Base-by-base conservation (phyloP, 2,113 vertebrate genomes). In the Microtus montanus region DNA sequence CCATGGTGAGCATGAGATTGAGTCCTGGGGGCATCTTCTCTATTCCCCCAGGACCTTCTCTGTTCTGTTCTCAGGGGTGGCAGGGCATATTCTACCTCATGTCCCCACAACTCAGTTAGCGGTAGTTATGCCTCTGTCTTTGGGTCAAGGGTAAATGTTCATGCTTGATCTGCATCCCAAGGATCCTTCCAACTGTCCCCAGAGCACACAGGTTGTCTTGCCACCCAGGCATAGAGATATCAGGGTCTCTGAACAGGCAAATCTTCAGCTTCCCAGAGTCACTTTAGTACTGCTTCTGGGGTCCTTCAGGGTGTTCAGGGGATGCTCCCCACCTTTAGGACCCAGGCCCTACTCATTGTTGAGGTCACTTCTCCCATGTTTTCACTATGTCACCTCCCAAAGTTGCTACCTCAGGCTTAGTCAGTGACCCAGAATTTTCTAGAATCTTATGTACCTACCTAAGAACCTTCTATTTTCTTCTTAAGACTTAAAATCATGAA, bases 61-160 rank as follows among this genome's bases (percentile, higher is more conserved):
- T 5, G 13, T 28, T 44, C 0, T 44, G 11, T 15, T 1, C 33
- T 26, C 10, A 0, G 5, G 0, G 2, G 52, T 0, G 44, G 4
- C 8, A 2, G n/a, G 80, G 3, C 0, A n/a, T 30, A 0, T 2
- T 1, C n/a, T 19, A 13, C 61, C 38, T 74, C 19, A 24, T 12
- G 54, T 28, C 22, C 58, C 41, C 33, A 13, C 10, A 33, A 35
- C 80, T 89, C 9, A 3, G 49, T 47, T 35, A 14, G 64, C 0
- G 41, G 88, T n/a, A 7, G 24, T 24, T 38, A 41, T 49, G 30
- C 33, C 47, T 63, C 82, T 6, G 1, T 0, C 20, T 44, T 22
- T 9, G 35, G 22, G 47, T 17, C 14, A 12, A 52, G 0, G 22
- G 86, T 30, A 44, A 54, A 17, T 54, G 52, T 54, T 54, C 54